Percentiles rank a stretch among this genome's conserved stretches.
Conservation (phyloP, 1,140 invertebrate species). For the Thaumetopoea pityocampa region DNA sequence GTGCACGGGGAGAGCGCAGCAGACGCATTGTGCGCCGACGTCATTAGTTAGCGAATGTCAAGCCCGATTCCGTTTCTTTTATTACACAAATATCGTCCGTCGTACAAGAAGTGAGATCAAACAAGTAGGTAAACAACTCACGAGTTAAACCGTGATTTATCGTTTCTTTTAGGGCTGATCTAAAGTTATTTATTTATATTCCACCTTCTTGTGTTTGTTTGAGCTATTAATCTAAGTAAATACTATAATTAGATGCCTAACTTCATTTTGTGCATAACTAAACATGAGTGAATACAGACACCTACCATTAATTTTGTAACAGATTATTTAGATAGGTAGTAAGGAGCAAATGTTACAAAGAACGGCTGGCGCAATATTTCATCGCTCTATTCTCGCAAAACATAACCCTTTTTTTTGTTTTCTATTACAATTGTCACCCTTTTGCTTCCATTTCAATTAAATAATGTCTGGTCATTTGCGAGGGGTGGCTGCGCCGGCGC, state of each 20-base stretch:
- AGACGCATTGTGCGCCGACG: constrained; percentile 46
- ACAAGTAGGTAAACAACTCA: constrained; percentile 43
- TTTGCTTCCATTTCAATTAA: constrained; percentile 73
- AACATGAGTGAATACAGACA: constrained; percentile 3
- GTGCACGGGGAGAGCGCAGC: constrained; percentile 45
- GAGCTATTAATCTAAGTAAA: neutral
- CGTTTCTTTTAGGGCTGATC: constrained; percentile 22
- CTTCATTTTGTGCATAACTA: constrained; percentile 1
- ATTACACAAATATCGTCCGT: constrained; percentile 47
- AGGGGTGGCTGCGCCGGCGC: constrained; percentile 25
- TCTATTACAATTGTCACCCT: constrained; percentile 75
- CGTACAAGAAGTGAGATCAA: constrained; percentile 51
- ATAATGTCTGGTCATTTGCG: constrained; percentile 76
- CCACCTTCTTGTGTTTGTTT: constrained; percentile 35
- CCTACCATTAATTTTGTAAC: constrained; percentile 8
- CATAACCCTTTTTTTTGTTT: constrained; percentile 67
- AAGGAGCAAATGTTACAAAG: constrained; percentile 67
- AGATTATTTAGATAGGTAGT: constrained; percentile 25
- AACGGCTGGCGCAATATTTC: constrained; percentile 71
- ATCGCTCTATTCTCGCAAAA: constrained; percentile 57
- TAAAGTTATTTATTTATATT: constrained; percentile 38
- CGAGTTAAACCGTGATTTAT: constrained; percentile 55
- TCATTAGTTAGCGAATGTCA: constrained; percentile 69
- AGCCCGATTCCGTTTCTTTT: constrained; percentile 38
- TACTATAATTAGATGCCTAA: neutral